Evolutionary conservation across 2,113 vertebrate genomes (phyloP).

Genomic region (Barbus barbus): DNA sequence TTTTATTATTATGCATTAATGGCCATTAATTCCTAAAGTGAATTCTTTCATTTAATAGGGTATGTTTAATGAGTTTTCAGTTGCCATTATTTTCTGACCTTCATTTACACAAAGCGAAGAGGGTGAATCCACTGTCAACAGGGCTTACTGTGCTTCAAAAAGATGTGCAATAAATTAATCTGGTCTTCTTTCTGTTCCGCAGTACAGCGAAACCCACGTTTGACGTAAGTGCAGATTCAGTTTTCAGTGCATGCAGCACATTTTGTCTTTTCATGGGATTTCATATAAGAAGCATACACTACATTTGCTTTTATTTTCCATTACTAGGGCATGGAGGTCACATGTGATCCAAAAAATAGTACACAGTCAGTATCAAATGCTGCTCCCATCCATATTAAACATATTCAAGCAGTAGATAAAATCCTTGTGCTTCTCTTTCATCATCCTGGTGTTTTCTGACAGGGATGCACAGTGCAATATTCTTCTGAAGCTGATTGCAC

Average conservation of each 20-base stretch:
- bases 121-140: too few species aligned
- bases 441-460: not conserved
- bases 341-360: slow-evolving; percentile 43
- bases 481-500: slow-evolving; percentile 51
- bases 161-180: not conserved
- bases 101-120: too few species aligned
- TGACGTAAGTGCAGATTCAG: slow-evolving; percentile 30
- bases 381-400: not conserved
- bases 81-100: not conserved
- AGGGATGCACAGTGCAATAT: slow-evolving; percentile 60
- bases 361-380: slow-evolving; percentile 57
- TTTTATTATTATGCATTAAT: not conserved
- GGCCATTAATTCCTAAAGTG: not conserved
- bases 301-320: slow-evolving; percentile 33
- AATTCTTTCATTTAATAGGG: not conserved
- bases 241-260: not conserved
- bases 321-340: slow-evolving; percentile 59
- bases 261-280: not conserved
- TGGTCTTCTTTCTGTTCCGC: slow-evolving; percentile 16
- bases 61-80: not conserved
- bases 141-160: not conserved
- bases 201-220: not conserved
- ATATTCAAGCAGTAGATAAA: not conserved
- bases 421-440: not conserved
- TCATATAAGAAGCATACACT: not conserved